A percentile compares a stretch with the other conserved stretches of the same genome.
These are phyloP conservation scores for Lagodon rhomboides DNA, from an alignment of 2,797 vertebrate genomes.

Conservation along the genomic window DNA sequence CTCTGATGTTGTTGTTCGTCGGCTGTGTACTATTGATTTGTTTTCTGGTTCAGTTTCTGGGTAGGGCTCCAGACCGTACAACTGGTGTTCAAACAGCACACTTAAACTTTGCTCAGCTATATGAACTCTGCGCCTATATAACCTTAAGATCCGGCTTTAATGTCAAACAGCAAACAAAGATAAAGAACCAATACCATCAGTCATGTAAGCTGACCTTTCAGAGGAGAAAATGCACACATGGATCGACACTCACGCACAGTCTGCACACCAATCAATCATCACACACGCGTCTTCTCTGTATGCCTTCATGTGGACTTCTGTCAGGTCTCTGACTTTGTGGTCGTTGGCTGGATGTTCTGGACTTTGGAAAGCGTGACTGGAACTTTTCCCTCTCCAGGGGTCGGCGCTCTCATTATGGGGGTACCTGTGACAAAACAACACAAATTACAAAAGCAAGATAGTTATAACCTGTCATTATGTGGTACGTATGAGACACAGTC, in stretches of 20 bases:
- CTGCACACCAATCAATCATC: constrained; percentile 39
- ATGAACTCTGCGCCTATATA: constrained; percentile 7
- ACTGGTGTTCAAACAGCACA: constrained; percentile 16
- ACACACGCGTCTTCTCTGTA: constrained; percentile 39
- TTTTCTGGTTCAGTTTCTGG: constrained; percentile 49
- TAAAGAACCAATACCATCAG: constrained; percentile 33
- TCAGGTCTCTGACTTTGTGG: constrained; percentile 89
- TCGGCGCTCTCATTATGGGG: constrained; percentile 91
- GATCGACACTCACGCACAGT: constrained; percentile 26
- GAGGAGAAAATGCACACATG: constrained; percentile 49
- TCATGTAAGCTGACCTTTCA: constrained; percentile 75
- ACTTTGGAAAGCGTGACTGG: constrained; percentile 97
- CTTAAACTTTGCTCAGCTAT: constrained; percentile 30
- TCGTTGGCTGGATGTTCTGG: constrained; percentile 93
- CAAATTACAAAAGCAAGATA: too few species aligned
- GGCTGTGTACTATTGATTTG: constrained; percentile 49
- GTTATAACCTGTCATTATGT: too few species aligned
- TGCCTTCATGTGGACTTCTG: constrained; percentile 54
- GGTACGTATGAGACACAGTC: too few species aligned
- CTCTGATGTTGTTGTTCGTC: constrained; percentile 31
- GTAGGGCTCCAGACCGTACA: constrained; percentile 9
- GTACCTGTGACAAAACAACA: constrained; percentile 68
- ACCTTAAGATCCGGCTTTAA: constrained; percentile 28
- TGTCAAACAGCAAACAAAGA: constrained; percentile 52
- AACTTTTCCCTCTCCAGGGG: constrained; percentile 92